A percentile compares a stretch with the other conserved stretches of the same genome.
phyloP scores from a whole-genome alignment of 1,140 invertebrate genomes.

The Drosophila dunni region DNA sequence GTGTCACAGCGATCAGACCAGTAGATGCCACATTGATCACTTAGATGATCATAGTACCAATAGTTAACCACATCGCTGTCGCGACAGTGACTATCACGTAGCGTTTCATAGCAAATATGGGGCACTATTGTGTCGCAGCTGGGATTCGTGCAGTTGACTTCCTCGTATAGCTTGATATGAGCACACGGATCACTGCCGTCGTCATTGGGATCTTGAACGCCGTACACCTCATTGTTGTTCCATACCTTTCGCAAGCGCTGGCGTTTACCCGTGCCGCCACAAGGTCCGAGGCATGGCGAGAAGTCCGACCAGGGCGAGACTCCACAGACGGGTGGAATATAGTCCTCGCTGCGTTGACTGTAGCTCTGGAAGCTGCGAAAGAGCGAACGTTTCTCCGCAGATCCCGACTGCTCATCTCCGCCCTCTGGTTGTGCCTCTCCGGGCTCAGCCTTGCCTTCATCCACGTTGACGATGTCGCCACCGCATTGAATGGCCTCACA shows the following conservation, averaged over 20 bases:
- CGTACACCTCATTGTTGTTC: conserved; percentile 81
- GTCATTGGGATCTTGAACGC: conserved; percentile 53
- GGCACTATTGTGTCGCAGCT: conserved; percentile 86
- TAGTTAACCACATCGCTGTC: conserved; percentile 87
- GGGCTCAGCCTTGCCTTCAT: conserved; percentile 9
- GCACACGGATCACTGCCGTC: conserved; percentile 84
- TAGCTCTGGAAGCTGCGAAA: conserved; percentile 77
- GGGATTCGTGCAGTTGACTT: conserved; percentile 85
- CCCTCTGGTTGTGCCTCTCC: conserved; percentile 29
- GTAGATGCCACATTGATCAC: conserved; percentile 89
- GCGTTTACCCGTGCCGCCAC: conserved; percentile 80
- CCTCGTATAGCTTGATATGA: conserved; percentile 81
- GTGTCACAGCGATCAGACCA: conserved; percentile 91
- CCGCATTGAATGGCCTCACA: conserved; percentile 76
- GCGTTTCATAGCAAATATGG: conserved; percentile 61
- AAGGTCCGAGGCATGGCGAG: conserved; percentile 90
- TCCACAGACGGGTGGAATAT: conserved; percentile 87
- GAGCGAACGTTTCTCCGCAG: conserved; percentile 59
- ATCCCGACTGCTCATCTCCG: conserved; percentile 32
- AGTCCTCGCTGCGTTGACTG: conserved; percentile 75
- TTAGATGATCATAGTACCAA: conserved; percentile 90
- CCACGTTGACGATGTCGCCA: conserved; percentile 65
- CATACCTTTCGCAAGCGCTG: conserved; percentile 76
- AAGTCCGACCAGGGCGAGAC: conserved; percentile 91
- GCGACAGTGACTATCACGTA: conserved; percentile 88